phyloP scores from a whole-genome alignment of 1,140 invertebrate genomes.

The Drosophila ohnishii region DNA sequence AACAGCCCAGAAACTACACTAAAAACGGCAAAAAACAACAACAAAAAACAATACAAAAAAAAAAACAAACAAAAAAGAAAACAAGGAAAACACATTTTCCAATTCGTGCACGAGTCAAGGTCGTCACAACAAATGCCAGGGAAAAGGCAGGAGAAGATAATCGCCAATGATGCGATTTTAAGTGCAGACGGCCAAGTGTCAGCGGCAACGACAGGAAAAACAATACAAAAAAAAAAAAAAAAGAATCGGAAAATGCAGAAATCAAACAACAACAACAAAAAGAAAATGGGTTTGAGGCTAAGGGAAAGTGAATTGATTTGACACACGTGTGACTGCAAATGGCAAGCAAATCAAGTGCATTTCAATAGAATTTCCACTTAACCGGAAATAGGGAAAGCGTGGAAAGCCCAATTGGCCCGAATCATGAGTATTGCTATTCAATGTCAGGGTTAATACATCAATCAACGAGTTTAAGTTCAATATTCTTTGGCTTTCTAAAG shows the following conservation, averaged over 20 bases:
- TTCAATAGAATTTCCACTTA: neutral
- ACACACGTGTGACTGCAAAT: constrained; percentile 19
- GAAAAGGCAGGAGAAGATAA: constrained; percentile 35
- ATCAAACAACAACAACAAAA: neutral
- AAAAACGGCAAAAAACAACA: neutral
- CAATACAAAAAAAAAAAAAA: neutral
- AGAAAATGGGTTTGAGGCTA: neutral
- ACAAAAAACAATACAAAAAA: neutral
- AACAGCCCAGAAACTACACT: constrained; percentile 7
- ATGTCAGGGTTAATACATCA: neutral
- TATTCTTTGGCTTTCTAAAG: neutral
- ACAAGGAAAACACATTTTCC: constrained; percentile 39
- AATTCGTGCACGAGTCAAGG: constrained; percentile 50
- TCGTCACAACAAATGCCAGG: constrained; percentile 37
- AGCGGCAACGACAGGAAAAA: constrained; percentile 17
- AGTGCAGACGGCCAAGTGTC: constrained; percentile 46
- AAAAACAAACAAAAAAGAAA: constrained; percentile 1
- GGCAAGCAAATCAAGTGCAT: constrained; percentile 16
- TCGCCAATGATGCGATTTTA: constrained; percentile 53
- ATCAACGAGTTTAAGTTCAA: neutral
- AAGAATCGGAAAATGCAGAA: neutral
- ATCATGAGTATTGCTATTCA: neutral
- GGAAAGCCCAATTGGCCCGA: neutral
- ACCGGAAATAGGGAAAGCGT: neutral
- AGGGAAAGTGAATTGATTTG: constrained; percentile 23